These are phyloP conservation scores for Scomber japonicus DNA, from an alignment of 2,113 vertebrate species.

Conservation along the genomic window DNA sequence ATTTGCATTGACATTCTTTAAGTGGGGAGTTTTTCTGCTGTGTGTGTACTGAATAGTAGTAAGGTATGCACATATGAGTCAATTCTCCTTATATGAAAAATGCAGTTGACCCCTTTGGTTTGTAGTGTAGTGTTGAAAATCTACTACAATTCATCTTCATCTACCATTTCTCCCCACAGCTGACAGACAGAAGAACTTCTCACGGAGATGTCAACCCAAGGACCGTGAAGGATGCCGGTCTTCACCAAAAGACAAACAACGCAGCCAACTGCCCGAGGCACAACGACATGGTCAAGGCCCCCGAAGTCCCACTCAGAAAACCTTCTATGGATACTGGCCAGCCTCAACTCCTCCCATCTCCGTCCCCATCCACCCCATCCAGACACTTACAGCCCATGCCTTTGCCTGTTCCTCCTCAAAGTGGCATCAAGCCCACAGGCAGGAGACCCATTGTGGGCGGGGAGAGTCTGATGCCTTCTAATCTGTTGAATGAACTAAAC, in stretches of 20 bases:
- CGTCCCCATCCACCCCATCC: neutral
- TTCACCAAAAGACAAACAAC: constrained; percentile 76
- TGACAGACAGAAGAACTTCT: constrained; percentile 31
- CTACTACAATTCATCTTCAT: constrained; percentile 12
- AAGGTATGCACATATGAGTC: too few species aligned
- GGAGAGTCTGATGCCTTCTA: constrained; percentile 82
- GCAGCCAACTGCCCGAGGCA: constrained; percentile 77
- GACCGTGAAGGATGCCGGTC: constrained; percentile 31
- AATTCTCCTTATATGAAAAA: neutral
- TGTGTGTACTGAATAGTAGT: too few species aligned
- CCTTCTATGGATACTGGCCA: constrained; percentile 17
- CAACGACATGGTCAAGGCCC: constrained; percentile 40
- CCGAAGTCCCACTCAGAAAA: neutral
- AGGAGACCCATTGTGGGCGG: constrained; percentile 45
- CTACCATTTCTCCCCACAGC: constrained; percentile 40
- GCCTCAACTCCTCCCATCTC: constrained; percentile 6
- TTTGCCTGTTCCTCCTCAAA: neutral
- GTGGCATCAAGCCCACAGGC: constrained; percentile 1
- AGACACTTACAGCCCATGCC: constrained; percentile 15
- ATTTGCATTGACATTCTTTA: too few species aligned
- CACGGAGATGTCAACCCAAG: constrained; percentile 10
- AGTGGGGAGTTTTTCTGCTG: too few species aligned
- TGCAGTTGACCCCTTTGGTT: neutral
- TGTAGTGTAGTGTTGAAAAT: neutral
- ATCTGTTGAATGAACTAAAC: constrained; percentile 90